Conservation (phyloP, 2,888 invertebrate species). For the Acronicta psi region DNA sequence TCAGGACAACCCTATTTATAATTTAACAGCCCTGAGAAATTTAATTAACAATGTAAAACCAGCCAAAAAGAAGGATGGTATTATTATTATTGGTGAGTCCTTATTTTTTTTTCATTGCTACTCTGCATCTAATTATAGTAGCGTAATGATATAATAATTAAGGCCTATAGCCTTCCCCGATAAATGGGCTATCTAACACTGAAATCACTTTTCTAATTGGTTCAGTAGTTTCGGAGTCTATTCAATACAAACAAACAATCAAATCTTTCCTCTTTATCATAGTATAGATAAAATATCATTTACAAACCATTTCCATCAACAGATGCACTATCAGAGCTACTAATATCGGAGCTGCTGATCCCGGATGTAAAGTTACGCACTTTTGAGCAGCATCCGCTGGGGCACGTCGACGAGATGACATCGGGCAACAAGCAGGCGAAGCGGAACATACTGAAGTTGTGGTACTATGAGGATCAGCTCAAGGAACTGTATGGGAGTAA, state of each 20-base stretch:
- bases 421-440: conserved; percentile 91
- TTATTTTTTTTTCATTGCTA: too few relatives aligned
- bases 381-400: conserved; percentile 91
- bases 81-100: conserved; percentile 90
- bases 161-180: too few relatives aligned
- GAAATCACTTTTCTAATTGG: too few relatives aligned
- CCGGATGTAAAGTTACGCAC: conserved; percentile 90
- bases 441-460: conserved; percentile 91
- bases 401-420: conserved; percentile 87
- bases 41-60: conserved; percentile 94
- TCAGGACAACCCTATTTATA: conserved; percentile 95
- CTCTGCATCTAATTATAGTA: too few relatives aligned
- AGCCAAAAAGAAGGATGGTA: conserved; percentile 92
- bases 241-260: too few relatives aligned
- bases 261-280: too few relatives aligned
- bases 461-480: conserved; percentile 97
- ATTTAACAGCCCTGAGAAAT: conserved; percentile 91
- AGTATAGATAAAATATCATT: too few relatives aligned
- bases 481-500: conserved; percentile 92
- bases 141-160: too few relatives aligned
- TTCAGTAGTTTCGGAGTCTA: too few relatives aligned
- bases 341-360: conserved; percentile 92
- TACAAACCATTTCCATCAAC: conserved; percentile 59
- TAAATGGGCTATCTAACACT: too few relatives aligned
- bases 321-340: conserved; percentile 94